These are phyloP conservation scores for Hermodice carunculata DNA, from an alignment of 2,888 invertebrate species.

Conservation along the genomic window DNA sequence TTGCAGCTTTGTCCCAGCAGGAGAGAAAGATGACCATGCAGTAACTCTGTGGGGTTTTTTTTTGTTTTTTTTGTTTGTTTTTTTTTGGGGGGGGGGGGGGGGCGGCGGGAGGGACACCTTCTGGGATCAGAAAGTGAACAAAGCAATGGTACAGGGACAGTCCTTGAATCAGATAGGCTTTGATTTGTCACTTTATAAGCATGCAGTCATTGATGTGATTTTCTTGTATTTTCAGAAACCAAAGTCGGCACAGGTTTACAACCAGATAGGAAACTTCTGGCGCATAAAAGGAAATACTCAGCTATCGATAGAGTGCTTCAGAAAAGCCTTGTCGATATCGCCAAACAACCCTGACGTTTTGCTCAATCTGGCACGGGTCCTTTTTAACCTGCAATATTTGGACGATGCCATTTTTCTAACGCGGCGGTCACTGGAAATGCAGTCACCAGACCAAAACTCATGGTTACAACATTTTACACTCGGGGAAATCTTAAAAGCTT, in stretches of 20 bases:
- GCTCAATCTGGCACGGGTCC: conserved; percentile 85
- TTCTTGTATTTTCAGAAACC: conserved; percentile 56
- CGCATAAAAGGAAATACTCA: conserved; percentile 89
- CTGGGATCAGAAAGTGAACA: too few relatives aligned
- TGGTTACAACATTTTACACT: conserved; percentile 94
- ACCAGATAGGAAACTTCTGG: conserved; percentile 94
- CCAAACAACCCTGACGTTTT: conserved; percentile 90
- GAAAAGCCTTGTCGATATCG: conserved; percentile 83
- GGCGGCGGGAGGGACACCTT: too few relatives aligned
- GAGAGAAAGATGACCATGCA: too few relatives aligned
- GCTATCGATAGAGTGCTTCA: conserved; percentile 90
- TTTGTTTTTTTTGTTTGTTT: too few relatives aligned
- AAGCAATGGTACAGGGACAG: too few relatives aligned
- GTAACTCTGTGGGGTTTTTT: too few relatives aligned
- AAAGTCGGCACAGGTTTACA: conserved; percentile 85
- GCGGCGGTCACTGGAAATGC: conserved; percentile 85
- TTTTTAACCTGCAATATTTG: conserved; percentile 88
- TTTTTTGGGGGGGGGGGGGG: too few relatives aligned
- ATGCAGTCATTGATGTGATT: too few relatives aligned
- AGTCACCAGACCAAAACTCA: conserved; percentile 86
- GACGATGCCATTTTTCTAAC: conserved; percentile 92
- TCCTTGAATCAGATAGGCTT: too few relatives aligned
- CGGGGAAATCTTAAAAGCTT: conserved; percentile 91
- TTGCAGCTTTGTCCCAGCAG: too few relatives aligned
- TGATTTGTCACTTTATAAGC: too few relatives aligned